Evolutionary conservation across 2,888 invertebrate genomes (phyloP), one percentile per base, ranked within the genome.

Genomic region (Drosophila differens): DNA sequence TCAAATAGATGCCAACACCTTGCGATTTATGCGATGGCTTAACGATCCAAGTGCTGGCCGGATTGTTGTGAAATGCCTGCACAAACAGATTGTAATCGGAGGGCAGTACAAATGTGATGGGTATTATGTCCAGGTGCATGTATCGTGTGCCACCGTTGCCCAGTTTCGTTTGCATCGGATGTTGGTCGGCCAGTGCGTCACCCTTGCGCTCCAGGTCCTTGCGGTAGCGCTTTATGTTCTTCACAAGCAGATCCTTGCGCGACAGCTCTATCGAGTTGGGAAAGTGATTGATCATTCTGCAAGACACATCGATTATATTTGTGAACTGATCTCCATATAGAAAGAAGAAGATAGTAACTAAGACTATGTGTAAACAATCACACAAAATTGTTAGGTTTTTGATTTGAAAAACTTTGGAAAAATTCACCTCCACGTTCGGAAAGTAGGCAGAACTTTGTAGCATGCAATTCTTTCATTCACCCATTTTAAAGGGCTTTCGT

Each of bases 21-120:
- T 97, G 97, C 1, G 98, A 98, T 94, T 98, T 97, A 35, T 98
- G 98, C 92, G 98, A 98, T 0, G 99, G 99, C 93, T 99, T 99
- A 96, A 99, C 98, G 79, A 99, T 99, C 99, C 99, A 99, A 1
- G 98, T 99, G 85, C 97, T 97, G 91, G 97, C 97, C 0, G 98
- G 98, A 79, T 97, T 97, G 94, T 98, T 98, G 63, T 98, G 95
- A 92, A 98, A 99, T 92, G 99, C 98, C 92, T 99, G 98, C 2
- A 98, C 98, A 93, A 99, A 99, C 95, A 98, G 96, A 93, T 98
- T 99, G 93, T 99, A 99, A 94, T 99, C 99, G 69, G 61, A 97
- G 3, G 99, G 99, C 60, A 99, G 94, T 44, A 99, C 97, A 93
- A 97, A 99, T 0, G 99, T 99, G 28, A 97, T 95, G 0, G 99